Base-by-base conservation (phyloP, 1,140 invertebrate species). In the Mizuhopecten yessoensis region DNA sequence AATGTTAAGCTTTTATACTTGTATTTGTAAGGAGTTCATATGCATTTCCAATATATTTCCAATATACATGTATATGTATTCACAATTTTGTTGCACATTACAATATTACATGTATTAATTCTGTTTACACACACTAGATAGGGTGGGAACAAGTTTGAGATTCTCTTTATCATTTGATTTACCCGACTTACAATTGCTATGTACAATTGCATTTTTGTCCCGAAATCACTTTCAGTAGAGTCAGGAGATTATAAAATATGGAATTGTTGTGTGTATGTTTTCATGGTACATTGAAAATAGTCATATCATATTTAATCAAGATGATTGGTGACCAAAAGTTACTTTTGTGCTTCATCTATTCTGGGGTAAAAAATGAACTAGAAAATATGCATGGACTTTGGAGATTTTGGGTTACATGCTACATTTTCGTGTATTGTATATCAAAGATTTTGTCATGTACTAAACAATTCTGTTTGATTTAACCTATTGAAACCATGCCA, bases 401-500 rank as follows among this genome's bases (percentile, higher is more conserved):
- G 42, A 45, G 17, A 45, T 13, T 45, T 45, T 45, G 17, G 5
- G 13, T 39, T 39, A 39, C 36, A 5, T 39, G 36, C 13, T 39
- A 39, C 36, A 39, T 20, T 13, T 45, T 45, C 17, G 36, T 39
- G 57, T 75, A 29, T 7, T 75, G 23, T 75, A 29, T 75, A 57
- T 23, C 2, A 75, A 75, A 75, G 13, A 75, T 75, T n/a, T n/a
- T 29, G 57, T n/a, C 13, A 75, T 3, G 57, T 29, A 75, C 9
- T 75, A 75, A 39, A 39, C 36, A 39, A 75, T 75, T 75, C 23
- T 29, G 1, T 45, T 45, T 29, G 5, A 29, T 17, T 75, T 75
- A 75, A 9, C n/a, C 57, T n/a, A 75, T 75, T 75, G 57, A 75
- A 75, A 75, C 23, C 57, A 29, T 75, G 57, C 57, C 57, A 75